Evolutionary conservation across 2,888 invertebrate species (phyloP).

Genomic region (Trypoxylon attenuatum): DNA sequence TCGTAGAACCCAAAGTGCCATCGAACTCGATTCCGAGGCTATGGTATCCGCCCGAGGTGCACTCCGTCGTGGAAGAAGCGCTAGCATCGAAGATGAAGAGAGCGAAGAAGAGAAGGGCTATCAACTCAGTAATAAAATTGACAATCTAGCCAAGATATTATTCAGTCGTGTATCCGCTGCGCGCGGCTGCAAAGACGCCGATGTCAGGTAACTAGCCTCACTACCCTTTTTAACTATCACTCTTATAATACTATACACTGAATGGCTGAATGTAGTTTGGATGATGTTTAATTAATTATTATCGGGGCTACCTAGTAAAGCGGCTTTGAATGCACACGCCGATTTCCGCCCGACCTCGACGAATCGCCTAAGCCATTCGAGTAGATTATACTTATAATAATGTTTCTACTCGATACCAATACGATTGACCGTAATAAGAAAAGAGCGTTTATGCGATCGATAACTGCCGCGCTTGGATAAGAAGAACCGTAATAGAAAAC

Average conservation of each 20-base stretch:
- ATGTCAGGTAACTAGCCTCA: conserved; percentile 39
- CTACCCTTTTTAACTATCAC: no score
- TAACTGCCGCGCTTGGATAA: not conserved
- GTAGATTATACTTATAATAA: no score
- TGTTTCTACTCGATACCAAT: not conserved
- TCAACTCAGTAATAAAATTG: conserved; percentile 83
- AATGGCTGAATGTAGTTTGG: no score
- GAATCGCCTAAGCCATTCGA: no score
- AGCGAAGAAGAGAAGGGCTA: conserved; percentile 77
- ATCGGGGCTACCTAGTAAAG: no score
- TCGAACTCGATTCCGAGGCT: conserved; percentile 69
- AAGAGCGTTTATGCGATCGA: conserved; percentile 6
- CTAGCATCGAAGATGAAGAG: conserved; percentile 79
- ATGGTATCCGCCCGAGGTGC: conserved; percentile 65
- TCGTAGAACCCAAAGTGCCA: conserved; percentile 70
- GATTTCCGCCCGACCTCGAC: no score
- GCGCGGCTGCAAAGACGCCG: conserved; percentile 64
- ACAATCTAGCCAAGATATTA: conserved; percentile 85
- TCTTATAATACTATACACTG: no score
- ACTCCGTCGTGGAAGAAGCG: conserved; percentile 76
- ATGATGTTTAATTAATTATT: no score
- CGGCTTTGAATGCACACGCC: no score
- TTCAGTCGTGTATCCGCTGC: conserved; percentile 76
- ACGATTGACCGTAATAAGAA: conserved; percentile 1
- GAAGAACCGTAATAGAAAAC: not conserved